phyloP scores from a whole-genome alignment of 2,113 vertebrate species.

The Pollimyrus isidori region DNA sequence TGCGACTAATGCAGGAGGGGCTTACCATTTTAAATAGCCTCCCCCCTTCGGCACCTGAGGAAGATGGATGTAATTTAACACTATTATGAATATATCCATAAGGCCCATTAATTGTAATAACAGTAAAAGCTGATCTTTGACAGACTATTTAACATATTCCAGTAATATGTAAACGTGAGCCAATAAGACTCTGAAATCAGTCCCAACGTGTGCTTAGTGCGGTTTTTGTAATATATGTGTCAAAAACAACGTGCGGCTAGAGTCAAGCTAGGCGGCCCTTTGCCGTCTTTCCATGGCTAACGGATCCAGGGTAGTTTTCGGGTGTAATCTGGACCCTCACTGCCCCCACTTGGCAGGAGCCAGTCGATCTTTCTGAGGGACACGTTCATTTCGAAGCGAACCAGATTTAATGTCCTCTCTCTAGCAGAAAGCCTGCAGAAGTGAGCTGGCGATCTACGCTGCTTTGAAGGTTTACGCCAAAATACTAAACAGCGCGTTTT shows the following conservation, averaged over 20 bases:
- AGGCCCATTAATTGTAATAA: not conserved
- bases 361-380: too few species aligned
- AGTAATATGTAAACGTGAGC: not conserved
- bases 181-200: not conserved
- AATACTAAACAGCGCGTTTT: not conserved
- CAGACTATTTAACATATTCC: not conserved
- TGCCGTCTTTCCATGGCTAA: not conserved
- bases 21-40: slow-evolving; percentile 40
- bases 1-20: slow-evolving; percentile 35
- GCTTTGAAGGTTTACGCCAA: not conserved
- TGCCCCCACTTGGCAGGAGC: too few species aligned
- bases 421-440: too few species aligned
- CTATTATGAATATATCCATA: not conserved
- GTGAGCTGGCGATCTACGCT: not conserved
- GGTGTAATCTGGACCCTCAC: too few species aligned
- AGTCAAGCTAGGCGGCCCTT: not conserved
- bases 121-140: not conserved
- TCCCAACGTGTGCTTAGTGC: not conserved
- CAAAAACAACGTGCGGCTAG: not conserved
- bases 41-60: not conserved
- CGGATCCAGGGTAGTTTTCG: not conserved
- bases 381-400: too few species aligned
- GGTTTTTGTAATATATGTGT: not conserved
- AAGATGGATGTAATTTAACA: not conserved
- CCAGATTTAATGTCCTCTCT: too few species aligned